These are phyloP conservation scores for Meta bourneti DNA, from an alignment of 2,888 invertebrate species.

Conservation along the genomic window DNA sequence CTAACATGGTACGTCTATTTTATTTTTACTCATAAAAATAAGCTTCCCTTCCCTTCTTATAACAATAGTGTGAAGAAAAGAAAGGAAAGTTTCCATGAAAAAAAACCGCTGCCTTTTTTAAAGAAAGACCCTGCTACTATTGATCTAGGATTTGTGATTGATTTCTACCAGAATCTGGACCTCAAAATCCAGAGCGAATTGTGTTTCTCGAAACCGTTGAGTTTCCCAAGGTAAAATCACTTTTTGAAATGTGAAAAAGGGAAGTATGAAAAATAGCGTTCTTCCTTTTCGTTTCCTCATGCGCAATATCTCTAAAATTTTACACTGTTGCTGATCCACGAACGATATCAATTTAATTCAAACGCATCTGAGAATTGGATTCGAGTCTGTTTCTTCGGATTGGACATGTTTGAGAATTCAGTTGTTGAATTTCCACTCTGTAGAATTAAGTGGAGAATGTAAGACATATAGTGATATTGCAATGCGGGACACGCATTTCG, in stretches of 20 bases:
- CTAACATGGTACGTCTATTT: too few relatives aligned
- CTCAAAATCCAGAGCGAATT: background rate
- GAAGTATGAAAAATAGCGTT: background rate
- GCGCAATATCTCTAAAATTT: background rate
- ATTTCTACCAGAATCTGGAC: background rate
- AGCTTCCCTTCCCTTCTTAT: background rate
- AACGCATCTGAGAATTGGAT: background rate
- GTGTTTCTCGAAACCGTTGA: background rate
- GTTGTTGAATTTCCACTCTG: background rate
- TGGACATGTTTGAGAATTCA: background rate
- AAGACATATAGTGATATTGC: background rate
- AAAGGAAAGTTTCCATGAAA: background rate
- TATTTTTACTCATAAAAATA: too few relatives aligned
- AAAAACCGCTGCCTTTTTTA: background rate
- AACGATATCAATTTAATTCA: background rate
- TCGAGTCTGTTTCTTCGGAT: background rate
- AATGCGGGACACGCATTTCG: background rate
- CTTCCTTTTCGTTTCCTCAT: background rate
- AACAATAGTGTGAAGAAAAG: background rate
- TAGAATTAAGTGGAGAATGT: background rate
- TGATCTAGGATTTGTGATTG: background rate
- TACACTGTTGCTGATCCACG: background rate
- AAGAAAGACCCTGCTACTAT: background rate
- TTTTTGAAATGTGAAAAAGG: background rate
- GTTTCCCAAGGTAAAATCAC: background rate